phyloP scores from a whole-genome alignment of 1,140 invertebrate species.

The Oncopodura yosiiana region DNA sequence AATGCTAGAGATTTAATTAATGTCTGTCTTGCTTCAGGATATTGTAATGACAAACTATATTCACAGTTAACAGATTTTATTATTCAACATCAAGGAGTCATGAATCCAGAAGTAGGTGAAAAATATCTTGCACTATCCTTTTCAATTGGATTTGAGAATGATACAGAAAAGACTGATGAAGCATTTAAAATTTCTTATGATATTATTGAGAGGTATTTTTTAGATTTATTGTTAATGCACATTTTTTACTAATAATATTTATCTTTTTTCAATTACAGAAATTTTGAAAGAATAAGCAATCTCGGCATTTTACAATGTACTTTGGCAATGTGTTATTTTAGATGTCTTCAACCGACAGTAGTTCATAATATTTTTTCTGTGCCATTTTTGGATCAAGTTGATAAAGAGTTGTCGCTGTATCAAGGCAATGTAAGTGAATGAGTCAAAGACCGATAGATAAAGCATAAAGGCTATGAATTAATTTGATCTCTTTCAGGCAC shows the following conservation, averaged over 20 bases:
- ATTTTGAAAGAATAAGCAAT: slow-evolving; percentile 43
- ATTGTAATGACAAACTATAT: slow-evolving; percentile 3
- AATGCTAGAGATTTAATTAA: slow-evolving; percentile 5
- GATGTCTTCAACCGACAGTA: slow-evolving; percentile 41
- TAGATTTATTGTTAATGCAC: not conserved
- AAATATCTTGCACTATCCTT: slow-evolving; percentile 44
- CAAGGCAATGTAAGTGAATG: slow-evolving; percentile 19
- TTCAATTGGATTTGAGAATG: slow-evolving; percentile 42
- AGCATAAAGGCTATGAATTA: slow-evolving; percentile 3
- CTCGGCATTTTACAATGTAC: slow-evolving; percentile 43
- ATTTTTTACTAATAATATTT: slow-evolving; percentile 4
- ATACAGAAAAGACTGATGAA: not conserved
- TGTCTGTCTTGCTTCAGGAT: not conserved
- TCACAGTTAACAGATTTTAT: slow-evolving; percentile 3
- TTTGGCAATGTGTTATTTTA: slow-evolving; percentile 44
- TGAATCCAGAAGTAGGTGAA: slow-evolving; percentile 39
- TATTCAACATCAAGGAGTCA: slow-evolving; percentile 36
- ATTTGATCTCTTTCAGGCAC: slow-evolving; percentile 39
- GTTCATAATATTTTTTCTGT: slow-evolving; percentile 47
- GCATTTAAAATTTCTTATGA: slow-evolving; percentile 5
- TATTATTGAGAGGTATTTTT: slow-evolving; percentile 4
- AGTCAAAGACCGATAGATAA: not conserved
- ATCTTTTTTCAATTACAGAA: slow-evolving; percentile 38
- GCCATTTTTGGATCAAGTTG: slow-evolving; percentile 47
- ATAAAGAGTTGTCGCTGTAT: slow-evolving; percentile 39